These are phyloP conservation scores for Myripristis jacobus DNA, from an alignment of 2,797 vertebrate genomes.

Conservation along the genomic window DNA sequence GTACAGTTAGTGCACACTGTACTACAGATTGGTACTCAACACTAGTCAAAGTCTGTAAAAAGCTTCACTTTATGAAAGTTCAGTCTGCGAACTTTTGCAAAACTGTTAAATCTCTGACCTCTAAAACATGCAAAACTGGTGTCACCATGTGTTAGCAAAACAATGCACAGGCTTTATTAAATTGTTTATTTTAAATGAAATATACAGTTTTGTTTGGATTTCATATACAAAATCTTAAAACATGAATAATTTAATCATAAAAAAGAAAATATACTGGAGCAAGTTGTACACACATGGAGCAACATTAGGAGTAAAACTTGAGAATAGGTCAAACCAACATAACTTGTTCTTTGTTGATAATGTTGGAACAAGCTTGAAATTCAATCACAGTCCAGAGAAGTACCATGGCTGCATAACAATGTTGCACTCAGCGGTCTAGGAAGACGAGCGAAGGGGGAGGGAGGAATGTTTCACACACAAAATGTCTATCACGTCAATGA, in stretches of 20 bases:
- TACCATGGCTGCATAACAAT: conserved; percentile 53
- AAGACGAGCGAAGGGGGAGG: conserved; percentile 20
- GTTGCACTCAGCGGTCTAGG: conserved; percentile 19
- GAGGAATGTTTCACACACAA: conserved; percentile 12
- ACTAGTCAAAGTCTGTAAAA: too few relatives aligned
- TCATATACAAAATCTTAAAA: conserved; percentile 67
- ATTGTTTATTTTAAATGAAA: conserved; percentile 75
- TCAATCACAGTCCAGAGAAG: conserved; percentile 42
- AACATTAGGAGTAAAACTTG: conserved; percentile 37
- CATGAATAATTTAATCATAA: conserved; percentile 78
- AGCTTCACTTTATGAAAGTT: too few relatives aligned
- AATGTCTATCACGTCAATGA: background rate
- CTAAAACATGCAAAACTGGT: background rate
- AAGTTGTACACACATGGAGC: conserved; percentile 61
- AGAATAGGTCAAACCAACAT: conserved; percentile 48
- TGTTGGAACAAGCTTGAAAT: conserved; percentile 48
- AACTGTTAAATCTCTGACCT: background rate
- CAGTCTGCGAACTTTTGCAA: background rate
- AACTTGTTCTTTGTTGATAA: conserved; percentile 48
- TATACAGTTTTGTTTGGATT: conserved; percentile 63
- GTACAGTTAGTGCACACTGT: too few relatives aligned
- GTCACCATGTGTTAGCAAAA: background rate
- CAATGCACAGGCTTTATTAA: conserved; percentile 40
- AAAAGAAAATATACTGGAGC: conserved; percentile 69
- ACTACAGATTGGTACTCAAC: too few relatives aligned